phyloP scores from a whole-genome alignment of 2,797 vertebrate genomes.

The Channa striata region DNA sequence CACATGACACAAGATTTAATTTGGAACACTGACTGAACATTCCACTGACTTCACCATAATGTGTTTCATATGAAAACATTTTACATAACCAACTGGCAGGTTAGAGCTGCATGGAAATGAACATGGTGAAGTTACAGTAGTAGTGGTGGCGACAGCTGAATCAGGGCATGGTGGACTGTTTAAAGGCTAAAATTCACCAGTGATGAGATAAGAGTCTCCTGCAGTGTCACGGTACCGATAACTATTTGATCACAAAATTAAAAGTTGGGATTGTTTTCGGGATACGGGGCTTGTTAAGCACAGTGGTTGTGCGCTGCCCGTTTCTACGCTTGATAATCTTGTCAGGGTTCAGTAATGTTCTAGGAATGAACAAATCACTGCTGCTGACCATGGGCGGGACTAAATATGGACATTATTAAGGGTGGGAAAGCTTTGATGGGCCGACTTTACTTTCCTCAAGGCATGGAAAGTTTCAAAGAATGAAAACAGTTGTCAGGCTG shows the following conservation, averaged over 20 bases:
- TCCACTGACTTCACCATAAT: conserved; percentile 84
- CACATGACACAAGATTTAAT: conserved; percentile 78
- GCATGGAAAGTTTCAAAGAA: neutral
- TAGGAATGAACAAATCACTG: conserved; percentile 48
- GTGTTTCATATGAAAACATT: conserved; percentile 82
- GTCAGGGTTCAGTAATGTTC: conserved; percentile 35
- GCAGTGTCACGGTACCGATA: neutral
- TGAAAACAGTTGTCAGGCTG: neutral
- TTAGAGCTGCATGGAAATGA: conserved; percentile 56
- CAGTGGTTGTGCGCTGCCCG: neutral
- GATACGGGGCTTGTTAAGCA: neutral
- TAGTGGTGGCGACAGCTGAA: conserved; percentile 40
- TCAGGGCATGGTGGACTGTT: conserved; percentile 14
- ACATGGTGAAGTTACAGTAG: conserved; percentile 60
- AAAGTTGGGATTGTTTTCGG: neutral
- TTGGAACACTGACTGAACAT: conserved; percentile 77
- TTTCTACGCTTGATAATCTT: conserved; percentile 13
- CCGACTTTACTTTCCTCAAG: conserved; percentile 4
- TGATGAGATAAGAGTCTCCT: neutral
- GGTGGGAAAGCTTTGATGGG: conserved; percentile 24
- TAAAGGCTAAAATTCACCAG: conserved; percentile 2
- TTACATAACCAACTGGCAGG: conserved; percentile 78
- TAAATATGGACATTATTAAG: conserved; percentile 55
- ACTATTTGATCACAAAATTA: neutral
- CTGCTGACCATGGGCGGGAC: conserved; percentile 40